Evolutionary conservation across 2,888 invertebrate genomes (phyloP).

Genomic region (Yponomeuta sedellus): DNA sequence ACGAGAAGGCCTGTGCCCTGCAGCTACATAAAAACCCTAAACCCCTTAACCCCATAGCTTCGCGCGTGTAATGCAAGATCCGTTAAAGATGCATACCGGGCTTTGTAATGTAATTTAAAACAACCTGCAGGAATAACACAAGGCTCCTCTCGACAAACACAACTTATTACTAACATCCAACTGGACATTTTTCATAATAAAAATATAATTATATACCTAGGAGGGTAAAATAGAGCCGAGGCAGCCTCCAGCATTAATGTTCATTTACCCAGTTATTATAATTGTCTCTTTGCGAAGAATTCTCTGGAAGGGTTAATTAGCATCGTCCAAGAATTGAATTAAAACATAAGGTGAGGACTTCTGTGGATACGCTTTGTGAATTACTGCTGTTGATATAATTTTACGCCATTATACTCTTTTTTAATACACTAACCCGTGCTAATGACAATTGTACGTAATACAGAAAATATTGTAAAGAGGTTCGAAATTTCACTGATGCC

Average conservation of each 20-base stretch:
- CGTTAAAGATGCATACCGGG: too few relatives aligned
- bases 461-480: too few relatives aligned
- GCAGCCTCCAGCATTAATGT: constrained; percentile 30
- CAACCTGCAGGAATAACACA: neutral
- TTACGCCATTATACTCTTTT: too few relatives aligned
- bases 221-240: constrained; percentile 14
- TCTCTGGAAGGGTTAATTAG: constrained; percentile 66
- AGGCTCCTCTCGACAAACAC: neutral
- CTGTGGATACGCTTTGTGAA: constrained; percentile 17
- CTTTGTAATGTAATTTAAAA: neutral
- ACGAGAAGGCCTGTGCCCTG: too few relatives aligned
- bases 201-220: constrained; percentile 13
- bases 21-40: too few relatives aligned
- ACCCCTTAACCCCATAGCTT: too few relatives aligned
- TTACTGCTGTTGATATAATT: too few relatives aligned
- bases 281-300: constrained; percentile 59
- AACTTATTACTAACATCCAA: neutral
- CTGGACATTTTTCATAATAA: constrained; percentile 11
- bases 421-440: too few relatives aligned
- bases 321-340: constrained; percentile 65
- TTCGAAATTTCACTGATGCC: too few relatives aligned
- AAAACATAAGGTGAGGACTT: constrained; percentile 33
- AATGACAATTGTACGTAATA: too few relatives aligned
- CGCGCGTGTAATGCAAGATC: too few relatives aligned
- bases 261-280: constrained; percentile 55